Evolutionary conservation across 2,888 invertebrate species (phyloP).

Genomic region (Cheiracanthium punctorium): DNA sequence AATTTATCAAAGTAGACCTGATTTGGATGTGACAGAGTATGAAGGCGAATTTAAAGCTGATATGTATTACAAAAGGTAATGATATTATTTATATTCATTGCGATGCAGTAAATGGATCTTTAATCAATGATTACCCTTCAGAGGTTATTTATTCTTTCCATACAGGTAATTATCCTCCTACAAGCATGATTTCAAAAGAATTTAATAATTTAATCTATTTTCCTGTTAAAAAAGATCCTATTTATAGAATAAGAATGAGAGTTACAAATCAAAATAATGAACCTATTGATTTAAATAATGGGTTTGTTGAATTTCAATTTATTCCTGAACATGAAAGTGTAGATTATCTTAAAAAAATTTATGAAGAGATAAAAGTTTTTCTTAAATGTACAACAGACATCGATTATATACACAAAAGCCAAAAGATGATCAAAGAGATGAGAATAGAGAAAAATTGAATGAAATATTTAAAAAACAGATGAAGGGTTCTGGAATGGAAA

Average conservation of each 20-base stretch:
- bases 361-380: neutral
- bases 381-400: neutral
- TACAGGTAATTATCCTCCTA: neutral
- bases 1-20: neutral
- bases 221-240: neutral
- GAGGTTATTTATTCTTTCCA: conserved; percentile 22
- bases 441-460: neutral
- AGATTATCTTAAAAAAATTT: neutral
- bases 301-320: conserved; percentile 9
- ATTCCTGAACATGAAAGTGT: neutral
- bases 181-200: neutral
- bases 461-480: neutral
- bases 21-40: neutral
- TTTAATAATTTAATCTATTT: conserved; percentile 18
- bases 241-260: conserved; percentile 21
- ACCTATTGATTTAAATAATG: neutral
- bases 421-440: neutral
- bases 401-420: no score
- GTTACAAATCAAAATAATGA: conserved; percentile 20
- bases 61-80: neutral
- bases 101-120: neutral
- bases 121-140: neutral
- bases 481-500: neutral
- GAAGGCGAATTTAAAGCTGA: conserved; percentile 1
- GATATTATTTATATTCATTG: conserved; percentile 33